phyloP scores from a whole-genome alignment of 2,113 vertebrate genomes.

The Forbesichthys papilliferus region DNA sequence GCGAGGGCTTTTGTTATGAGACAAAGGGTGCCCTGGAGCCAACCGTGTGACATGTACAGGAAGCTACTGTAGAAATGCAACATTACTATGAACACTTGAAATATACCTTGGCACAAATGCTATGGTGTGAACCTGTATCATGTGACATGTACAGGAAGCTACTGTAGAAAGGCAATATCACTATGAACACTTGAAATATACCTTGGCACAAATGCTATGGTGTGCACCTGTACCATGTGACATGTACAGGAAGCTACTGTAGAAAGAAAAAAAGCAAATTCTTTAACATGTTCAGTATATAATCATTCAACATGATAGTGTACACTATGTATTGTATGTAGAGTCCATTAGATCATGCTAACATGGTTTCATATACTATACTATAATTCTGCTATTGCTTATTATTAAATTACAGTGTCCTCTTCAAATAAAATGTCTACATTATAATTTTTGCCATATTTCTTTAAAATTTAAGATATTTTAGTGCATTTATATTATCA shows the following conservation, averaged over 20 bases:
- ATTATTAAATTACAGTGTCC: too few species aligned
- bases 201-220: conserved; percentile 3
- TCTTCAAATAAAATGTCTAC: too few species aligned
- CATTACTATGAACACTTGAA: conserved; percentile 53
- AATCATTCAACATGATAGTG: too few species aligned
- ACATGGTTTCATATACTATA: too few species aligned
- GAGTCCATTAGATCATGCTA: too few species aligned
- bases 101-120: conserved; percentile 20
- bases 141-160: conserved; percentile 67
- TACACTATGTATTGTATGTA: too few species aligned
- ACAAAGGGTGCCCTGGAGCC: conserved; percentile 72
- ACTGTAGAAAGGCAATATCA: conserved; percentile 46
- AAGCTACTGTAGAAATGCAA: conserved; percentile 53
- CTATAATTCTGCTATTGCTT: too few species aligned
- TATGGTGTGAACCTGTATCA: background rate
- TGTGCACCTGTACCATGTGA: conserved; percentile 38
- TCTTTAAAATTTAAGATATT: too few species aligned
- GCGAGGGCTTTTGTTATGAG: conserved; percentile 63
- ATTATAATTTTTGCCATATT: too few species aligned
- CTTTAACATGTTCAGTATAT: too few species aligned
- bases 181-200: conserved; percentile 53
- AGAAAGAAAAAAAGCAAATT: conserved; percentile 21
- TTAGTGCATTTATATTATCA: too few species aligned
- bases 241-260: conserved; percentile 60
- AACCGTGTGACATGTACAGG: conserved; percentile 64